Evolutionary conservation across 2,888 invertebrate genomes (phyloP).

Genomic region (Limnephilus rhombicus): DNA sequence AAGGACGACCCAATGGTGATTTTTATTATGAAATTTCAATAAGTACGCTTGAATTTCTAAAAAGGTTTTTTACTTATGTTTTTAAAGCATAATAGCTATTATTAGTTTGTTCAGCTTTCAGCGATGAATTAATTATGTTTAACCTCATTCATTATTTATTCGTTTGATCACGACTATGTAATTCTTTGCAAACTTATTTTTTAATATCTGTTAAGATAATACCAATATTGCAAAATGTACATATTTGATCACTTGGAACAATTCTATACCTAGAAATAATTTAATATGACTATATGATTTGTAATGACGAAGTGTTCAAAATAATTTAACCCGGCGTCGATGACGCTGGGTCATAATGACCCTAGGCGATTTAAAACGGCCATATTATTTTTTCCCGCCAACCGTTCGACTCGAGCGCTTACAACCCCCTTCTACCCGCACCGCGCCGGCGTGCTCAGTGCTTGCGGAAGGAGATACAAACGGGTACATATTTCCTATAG

Average conservation of each 20-base stretch:
- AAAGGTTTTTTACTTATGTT: not conserved
- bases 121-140: not conserved
- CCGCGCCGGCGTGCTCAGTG: too few relatives aligned
- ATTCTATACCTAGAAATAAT: not conserved
- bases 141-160: not conserved
- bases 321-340: too few relatives aligned
- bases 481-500: too few relatives aligned
- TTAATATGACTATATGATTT: not conserved
- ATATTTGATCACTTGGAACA: not conserved
- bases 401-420: too few relatives aligned
- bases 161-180: not conserved
- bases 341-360: too few relatives aligned
- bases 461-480: too few relatives aligned
- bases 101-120: conserved; percentile 20
- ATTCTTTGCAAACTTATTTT: not conserved
- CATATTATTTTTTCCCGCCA: too few relatives aligned
- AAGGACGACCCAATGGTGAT: not conserved
- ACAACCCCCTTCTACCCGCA: too few relatives aligned
- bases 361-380: too few relatives aligned
- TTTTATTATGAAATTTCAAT: too few relatives aligned
- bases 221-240: not conserved
- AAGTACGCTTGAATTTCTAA: not conserved
- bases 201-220: not conserved
- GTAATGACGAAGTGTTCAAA: not conserved
- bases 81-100: not conserved